A percentile compares a stretch with the other conserved stretches of the same genome.
Evolutionary conservation across 2,888 invertebrate species (phyloP).

Genomic region (Cryptocephalus primarius): DNA sequence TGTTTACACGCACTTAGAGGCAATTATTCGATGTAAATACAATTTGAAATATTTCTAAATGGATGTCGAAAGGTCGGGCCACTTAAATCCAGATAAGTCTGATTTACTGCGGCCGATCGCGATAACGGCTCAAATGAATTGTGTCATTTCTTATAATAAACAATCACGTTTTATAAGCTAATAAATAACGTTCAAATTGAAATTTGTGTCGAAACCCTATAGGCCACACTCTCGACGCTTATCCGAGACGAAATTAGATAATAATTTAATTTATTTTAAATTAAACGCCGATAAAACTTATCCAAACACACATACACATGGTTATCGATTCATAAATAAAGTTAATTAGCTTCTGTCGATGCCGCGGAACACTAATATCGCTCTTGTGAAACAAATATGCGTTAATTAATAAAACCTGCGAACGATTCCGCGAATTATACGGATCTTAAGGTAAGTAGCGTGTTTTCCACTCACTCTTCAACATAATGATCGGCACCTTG

Average conservation of each 20-base stretch:
- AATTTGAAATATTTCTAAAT: conserved; percentile 26
- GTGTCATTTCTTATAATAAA: conserved; percentile 21
- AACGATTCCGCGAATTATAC: too few species aligned
- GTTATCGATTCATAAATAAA: neutral
- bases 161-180: conserved; percentile 9
- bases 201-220: conserved; percentile 8
- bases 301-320: neutral
- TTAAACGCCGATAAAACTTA: conserved; percentile 6
- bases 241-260: conserved; percentile 4
- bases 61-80: conserved; percentile 22
- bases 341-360: neutral
- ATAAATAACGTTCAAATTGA: conserved; percentile 11
- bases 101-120: conserved; percentile 20
- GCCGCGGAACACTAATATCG: neutral
- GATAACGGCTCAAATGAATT: conserved; percentile 21
- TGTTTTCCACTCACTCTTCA: too few species aligned
- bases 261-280: conserved; percentile 5
- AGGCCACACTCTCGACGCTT: neutral
- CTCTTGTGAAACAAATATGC: too few species aligned
- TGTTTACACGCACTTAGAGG: conserved; percentile 19
- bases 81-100: conserved; percentile 27
- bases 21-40: conserved; percentile 25
- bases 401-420: too few species aligned
- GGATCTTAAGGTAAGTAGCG: too few species aligned
- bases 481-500: too few species aligned